These are phyloP conservation scores for Cybosia mesomella DNA, from an alignment of 2,888 invertebrate genomes.

Conservation along the genomic window DNA sequence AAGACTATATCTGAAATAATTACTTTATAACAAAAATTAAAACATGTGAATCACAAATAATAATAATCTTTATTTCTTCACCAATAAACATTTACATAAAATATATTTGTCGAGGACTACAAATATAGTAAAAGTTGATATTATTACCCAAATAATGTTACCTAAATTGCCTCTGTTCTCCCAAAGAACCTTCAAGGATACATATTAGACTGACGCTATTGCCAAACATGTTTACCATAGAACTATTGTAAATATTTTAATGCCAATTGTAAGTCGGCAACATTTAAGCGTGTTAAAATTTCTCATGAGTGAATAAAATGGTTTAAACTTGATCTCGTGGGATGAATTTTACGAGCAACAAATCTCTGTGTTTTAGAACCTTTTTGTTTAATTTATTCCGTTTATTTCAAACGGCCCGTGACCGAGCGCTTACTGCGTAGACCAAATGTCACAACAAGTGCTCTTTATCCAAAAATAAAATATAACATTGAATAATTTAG, in stretches of 20 bases:
- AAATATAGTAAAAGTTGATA: background rate
- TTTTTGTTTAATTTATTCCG: constrained; percentile 13
- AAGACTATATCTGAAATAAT: background rate
- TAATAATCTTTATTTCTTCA: too few relatives aligned
- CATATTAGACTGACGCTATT: constrained; percentile 11
- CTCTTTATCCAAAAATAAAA: background rate
- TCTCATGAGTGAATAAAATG: constrained; percentile 26
- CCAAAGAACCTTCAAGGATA: constrained; percentile 20
- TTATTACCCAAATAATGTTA: background rate
- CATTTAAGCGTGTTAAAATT: constrained; percentile 30
- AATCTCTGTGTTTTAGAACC: constrained; percentile 6
- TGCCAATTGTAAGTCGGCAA: constrained; percentile 18
- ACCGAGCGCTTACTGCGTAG: background rate
- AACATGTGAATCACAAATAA: too few relatives aligned
- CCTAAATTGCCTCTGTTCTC: background rate
- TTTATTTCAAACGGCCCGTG: background rate
- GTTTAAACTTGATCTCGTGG: constrained; percentile 25
- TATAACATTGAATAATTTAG: background rate
- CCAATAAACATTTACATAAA: too few relatives aligned
- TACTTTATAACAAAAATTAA: background rate
- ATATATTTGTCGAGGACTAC: too few relatives aligned
- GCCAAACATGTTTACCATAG: constrained; percentile 8
- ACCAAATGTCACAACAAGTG: constrained; percentile 2
- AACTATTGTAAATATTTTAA: constrained; percentile 31
- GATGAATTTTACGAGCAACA: constrained; percentile 10